These are phyloP conservation scores for Drosophila nebulosa DNA, from an alignment of 1,140 invertebrate species.

Conservation along the genomic window DNA sequence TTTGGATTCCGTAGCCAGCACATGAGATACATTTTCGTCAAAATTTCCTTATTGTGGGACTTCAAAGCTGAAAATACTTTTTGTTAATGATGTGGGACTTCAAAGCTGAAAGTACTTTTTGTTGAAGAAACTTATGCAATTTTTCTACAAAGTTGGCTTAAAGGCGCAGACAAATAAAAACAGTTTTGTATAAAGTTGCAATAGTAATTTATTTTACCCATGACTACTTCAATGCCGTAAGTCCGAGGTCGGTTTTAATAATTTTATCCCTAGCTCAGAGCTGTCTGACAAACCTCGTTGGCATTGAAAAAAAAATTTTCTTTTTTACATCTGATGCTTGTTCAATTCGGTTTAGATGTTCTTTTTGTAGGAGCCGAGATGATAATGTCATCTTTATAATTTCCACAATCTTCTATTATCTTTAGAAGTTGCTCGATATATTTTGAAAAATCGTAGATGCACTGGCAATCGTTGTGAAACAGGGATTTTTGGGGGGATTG, in stretches of 20 bases:
- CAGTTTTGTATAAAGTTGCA: constrained; percentile 2
- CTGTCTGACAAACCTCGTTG: constrained; percentile 27
- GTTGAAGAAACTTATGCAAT: background rate
- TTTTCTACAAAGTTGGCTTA: constrained; percentile 1
- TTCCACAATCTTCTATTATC: constrained; percentile 64
- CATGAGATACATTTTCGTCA: too few species aligned
- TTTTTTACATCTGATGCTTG: constrained; percentile 38
- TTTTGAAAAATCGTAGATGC: constrained; percentile 18
- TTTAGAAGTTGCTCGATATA: constrained; percentile 33
- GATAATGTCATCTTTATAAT: constrained; percentile 76
- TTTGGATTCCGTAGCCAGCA: too few species aligned
- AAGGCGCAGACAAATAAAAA: background rate
- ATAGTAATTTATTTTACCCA: constrained; percentile 27
- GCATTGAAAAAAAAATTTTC: constrained; percentile 53
- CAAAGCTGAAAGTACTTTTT: too few species aligned
- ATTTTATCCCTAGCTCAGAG: constrained; percentile 25
- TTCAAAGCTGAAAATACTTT: too few species aligned
- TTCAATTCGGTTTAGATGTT: constrained; percentile 59
- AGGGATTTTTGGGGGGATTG: background rate
- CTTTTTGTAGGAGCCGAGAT: constrained; percentile 37
- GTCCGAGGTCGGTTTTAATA: constrained; percentile 53
- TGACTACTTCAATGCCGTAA: constrained; percentile 49
- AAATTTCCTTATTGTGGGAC: too few species aligned
- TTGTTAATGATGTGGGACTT: too few species aligned
- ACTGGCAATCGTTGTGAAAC: constrained; percentile 12